Evolutionary conservation across 2,113 vertebrate species (phyloP).

Genomic region (Tenebrosternarchus preto): DNA sequence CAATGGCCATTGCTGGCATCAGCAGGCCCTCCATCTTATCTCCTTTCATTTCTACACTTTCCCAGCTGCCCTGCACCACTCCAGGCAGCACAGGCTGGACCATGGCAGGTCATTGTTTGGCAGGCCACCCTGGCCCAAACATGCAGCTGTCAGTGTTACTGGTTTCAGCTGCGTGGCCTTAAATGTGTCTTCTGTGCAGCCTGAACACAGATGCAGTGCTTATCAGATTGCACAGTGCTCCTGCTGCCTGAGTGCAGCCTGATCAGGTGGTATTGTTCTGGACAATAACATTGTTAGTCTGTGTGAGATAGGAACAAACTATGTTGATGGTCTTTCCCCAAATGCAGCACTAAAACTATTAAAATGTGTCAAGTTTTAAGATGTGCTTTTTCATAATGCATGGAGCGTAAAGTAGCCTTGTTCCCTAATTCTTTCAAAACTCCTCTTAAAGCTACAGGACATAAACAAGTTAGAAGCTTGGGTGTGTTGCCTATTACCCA

Average conservation of each 20-base stretch:
- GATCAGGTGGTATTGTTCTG: constrained; percentile 48
- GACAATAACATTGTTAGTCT: constrained; percentile 27
- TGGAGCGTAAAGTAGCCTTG: constrained; percentile 4
- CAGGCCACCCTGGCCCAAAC: constrained; percentile 24
- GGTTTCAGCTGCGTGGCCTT: constrained; percentile 54
- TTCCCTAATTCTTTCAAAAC: not conserved
- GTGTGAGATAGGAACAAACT: constrained; percentile 14
- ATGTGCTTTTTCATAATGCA: constrained; percentile 8
- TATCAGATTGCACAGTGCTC: constrained; percentile 50
- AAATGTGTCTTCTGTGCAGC: constrained; percentile 46
- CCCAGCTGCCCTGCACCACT: constrained; percentile 41
- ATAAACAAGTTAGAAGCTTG: constrained; percentile 4
- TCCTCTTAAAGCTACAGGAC: constrained; percentile 10
- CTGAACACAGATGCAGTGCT: constrained; percentile 24
- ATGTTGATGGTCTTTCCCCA: not conserved
- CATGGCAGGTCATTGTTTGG: constrained; percentile 33
- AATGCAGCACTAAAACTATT: constrained; percentile 16
- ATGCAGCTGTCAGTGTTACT: constrained; percentile 55
- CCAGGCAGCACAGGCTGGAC: constrained; percentile 28
- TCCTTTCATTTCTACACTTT: constrained; percentile 42
- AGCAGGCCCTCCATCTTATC: constrained; percentile 44
- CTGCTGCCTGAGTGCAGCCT: constrained; percentile 42
- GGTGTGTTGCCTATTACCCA: not conserved
- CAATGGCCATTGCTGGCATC: constrained; percentile 34
- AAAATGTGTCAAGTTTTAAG: not conserved